Percentiles rank a stretch among this genome's conserved stretches.
phyloP scores from a whole-genome alignment of 2,113 vertebrate species.

The Chamaea fasciata region DNA sequence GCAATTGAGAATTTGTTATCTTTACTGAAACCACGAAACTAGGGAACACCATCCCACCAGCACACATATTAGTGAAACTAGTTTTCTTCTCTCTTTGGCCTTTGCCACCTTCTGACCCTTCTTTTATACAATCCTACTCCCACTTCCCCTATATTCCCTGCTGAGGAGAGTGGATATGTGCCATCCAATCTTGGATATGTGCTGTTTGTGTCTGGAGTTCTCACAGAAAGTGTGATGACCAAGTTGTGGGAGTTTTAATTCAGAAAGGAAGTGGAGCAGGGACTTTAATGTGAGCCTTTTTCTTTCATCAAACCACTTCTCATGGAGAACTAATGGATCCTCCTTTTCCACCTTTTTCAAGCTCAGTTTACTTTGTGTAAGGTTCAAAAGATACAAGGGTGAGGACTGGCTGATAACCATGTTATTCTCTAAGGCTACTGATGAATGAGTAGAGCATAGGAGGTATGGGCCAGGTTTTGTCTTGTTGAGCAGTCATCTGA shows the following conservation, averaged over 20 bases:
- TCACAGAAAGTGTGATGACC: neutral
- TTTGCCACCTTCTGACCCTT: neutral
- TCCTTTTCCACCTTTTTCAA: neutral
- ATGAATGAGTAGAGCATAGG: neutral
- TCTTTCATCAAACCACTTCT: neutral
- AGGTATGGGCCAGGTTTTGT: neutral
- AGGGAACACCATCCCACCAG: neutral
- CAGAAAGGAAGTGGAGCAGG: neutral
- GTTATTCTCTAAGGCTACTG: neutral
- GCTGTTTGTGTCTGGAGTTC: neutral
- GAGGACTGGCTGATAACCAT: neutral
- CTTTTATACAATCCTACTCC: neutral
- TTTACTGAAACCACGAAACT: neutral
- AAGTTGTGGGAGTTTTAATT: neutral
- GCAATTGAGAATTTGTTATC: neutral
- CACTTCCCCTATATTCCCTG: rapidly evolving
- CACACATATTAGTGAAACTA: neutral
- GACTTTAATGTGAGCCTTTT: neutral
- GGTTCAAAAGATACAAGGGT: neutral
- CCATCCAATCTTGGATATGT: neutral
- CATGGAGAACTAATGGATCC: neutral
- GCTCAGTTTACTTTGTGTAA: neutral
- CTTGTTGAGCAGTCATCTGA: neutral
- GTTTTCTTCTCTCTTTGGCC: neutral
- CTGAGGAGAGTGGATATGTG: neutral